Evolutionary conservation across 2,888 invertebrate species (phyloP).

Genomic region (Sussaba pulchella): DNA sequence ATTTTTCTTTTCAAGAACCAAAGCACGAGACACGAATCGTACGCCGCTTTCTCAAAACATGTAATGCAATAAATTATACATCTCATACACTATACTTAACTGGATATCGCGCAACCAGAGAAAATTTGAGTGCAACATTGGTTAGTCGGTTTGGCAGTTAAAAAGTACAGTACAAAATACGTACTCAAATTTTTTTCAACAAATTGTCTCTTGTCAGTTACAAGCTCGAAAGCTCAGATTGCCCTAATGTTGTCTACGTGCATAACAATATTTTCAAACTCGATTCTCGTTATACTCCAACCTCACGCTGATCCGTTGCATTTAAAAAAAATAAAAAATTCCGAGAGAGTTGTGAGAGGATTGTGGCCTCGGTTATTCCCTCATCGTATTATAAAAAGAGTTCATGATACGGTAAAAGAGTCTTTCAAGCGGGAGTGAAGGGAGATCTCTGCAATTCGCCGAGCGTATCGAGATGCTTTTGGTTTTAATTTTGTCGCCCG

Average conservation of each 20-base stretch:
- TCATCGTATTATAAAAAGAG: constrained; percentile 28
- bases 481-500: constrained; percentile 51
- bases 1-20: not conserved
- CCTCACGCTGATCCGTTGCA: constrained; percentile 46
- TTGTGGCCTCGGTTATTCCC: constrained; percentile 52
- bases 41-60: constrained; percentile 26
- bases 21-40: constrained; percentile 38
- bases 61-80: constrained; percentile 29
- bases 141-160: constrained; percentile 1
- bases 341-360: constrained; percentile 10
- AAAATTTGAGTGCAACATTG: constrained; percentile 13
- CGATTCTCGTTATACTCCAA: constrained; percentile 22
- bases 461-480: constrained; percentile 38
- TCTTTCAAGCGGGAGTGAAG: not conserved
- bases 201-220: constrained; percentile 9
- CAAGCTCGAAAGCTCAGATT: constrained; percentile 32
- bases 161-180: constrained; percentile 25
- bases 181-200: constrained; percentile 11
- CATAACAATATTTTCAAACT: constrained; percentile 38
- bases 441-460: constrained; percentile 28
- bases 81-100: not conserved
- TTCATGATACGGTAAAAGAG: not conserved
- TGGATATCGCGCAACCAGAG: not conserved
- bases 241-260: constrained; percentile 22
- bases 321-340: constrained; percentile 37